Conservation (phyloP, 2,888 invertebrate genomes). For the Drosophila incognita region DNA sequence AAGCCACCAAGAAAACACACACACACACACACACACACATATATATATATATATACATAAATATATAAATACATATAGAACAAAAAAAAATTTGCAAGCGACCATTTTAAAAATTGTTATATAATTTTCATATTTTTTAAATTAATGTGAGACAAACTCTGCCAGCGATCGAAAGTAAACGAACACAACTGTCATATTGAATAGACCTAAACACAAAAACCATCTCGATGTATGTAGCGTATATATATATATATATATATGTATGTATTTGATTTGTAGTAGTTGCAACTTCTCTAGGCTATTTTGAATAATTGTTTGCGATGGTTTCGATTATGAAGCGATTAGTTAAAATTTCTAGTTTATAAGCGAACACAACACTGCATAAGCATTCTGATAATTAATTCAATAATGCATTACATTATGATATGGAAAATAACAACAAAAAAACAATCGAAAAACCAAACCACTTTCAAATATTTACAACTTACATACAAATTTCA, state of each 20-base stretch:
- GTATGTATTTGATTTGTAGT: slow-evolving; percentile 65
- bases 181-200: slow-evolving; percentile 77
- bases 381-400: slow-evolving; percentile 65
- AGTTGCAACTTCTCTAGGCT: slow-evolving; percentile 78
- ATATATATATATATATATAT: slow-evolving; percentile 40
- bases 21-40: slow-evolving; percentile 29
- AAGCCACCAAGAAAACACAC: slow-evolving; percentile 42
- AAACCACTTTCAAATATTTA: slow-evolving; percentile 74
- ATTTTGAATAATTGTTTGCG: slow-evolving; percentile 76
- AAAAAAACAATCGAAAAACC: slow-evolving; percentile 46
- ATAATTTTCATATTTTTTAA: slow-evolving; percentile 58
- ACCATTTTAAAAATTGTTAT: slow-evolving; percentile 63
- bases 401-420: slow-evolving; percentile 52
- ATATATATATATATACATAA: slow-evolving; percentile 11
- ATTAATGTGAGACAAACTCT: slow-evolving; percentile 46
- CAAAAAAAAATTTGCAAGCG: slow-evolving; percentile 20
- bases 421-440: slow-evolving; percentile 55
- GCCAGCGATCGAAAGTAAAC: slow-evolving; percentile 71
- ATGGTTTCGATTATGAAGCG: slow-evolving; percentile 73
- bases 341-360: slow-evolving; percentile 77
- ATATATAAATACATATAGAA: slow-evolving; percentile 21
- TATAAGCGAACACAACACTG: slow-evolving; percentile 61
- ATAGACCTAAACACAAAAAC: slow-evolving; percentile 54
- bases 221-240: slow-evolving; percentile 74
- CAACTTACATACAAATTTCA: slow-evolving; percentile 76